These are phyloP conservation scores for Nomada goodeniana DNA, from an alignment of 2,888 invertebrate species.

Conservation along the genomic window DNA sequence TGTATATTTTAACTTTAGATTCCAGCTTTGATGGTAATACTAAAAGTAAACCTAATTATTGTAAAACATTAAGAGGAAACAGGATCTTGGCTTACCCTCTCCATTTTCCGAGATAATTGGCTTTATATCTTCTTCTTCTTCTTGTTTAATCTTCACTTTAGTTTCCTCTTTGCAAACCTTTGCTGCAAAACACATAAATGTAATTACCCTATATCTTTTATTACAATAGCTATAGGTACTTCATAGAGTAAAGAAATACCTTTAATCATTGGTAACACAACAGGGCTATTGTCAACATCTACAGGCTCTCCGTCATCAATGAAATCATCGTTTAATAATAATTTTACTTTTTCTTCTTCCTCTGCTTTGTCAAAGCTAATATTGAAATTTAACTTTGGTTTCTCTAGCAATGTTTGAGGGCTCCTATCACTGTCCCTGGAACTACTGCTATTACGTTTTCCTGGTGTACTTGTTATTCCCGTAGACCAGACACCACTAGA, in stretches of 20 bases:
- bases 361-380: conserved; percentile 78
- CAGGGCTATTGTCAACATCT: conserved; percentile 75
- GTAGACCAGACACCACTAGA: conserved; percentile 81
- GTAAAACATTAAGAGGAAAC: conserved; percentile 10
- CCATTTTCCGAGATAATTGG: conserved; percentile 78
- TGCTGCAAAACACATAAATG: conserved; percentile 51
- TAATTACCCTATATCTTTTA: not conserved
- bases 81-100: conserved; percentile 67
- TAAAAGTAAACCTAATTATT: conserved; percentile 42
- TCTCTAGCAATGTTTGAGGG: conserved; percentile 69
- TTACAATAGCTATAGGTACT: not conserved
- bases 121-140: conserved; percentile 72
- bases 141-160: conserved; percentile 49
- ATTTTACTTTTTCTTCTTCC: conserved; percentile 79
- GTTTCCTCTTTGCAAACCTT: conserved; percentile 70
- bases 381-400: conserved; percentile 77
- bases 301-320: conserved; percentile 77
- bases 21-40: conserved; percentile 63
- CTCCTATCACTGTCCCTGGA: conserved; percentile 58
- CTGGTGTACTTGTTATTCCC: conserved; percentile 73
- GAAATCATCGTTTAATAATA: conserved; percentile 82
- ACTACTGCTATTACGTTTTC: conserved; percentile 59
- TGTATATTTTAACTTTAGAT: conserved; percentile 51
- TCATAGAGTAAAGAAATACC: conserved; percentile 54
- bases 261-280: conserved; percentile 77